Base-by-base conservation (phyloP, 2,888 invertebrate genomes). In the Orthosia gracilis region DNA sequence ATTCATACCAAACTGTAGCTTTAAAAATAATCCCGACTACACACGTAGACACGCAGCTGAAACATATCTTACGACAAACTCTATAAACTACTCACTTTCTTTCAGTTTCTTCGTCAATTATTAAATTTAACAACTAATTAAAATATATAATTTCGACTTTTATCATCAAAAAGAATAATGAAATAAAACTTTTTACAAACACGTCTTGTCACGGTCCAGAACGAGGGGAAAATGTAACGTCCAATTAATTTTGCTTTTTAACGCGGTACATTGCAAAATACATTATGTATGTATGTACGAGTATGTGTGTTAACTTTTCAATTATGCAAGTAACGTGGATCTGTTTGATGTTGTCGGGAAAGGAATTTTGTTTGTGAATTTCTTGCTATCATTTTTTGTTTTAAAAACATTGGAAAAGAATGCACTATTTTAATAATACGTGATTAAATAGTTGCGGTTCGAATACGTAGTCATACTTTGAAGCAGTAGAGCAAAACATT, bases 201-300 rank as follows among this genome's bases (percentile, higher is more conserved):
- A 92, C 93, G 92, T 92, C 92, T 88, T 88, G 90, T 93, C 90
- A 92, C 93, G 92, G 92, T 93, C 90, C 88, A 87, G 85, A 90
- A 90, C 91, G 88, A 90, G 88, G 88, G 90, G 91, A 90, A 93
- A 93, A 93, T 94, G 93, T 84, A 87, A 84, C 74, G 89, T 88
- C 83, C 88, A 91, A 91, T 91, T 92, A 91, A 87, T 88, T 89
- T 78, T 72, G 73, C 88, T 89, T 89, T 89, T 91, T 89, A 89
- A 89, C 81, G 83, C 78, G 70, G 71, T 82, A 63, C 74, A 74
- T 91, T 90, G 88, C 91, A 85, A 89, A 91, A 92, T 78, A 76
- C 72, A 80, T 87, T 87, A 80, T 75, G 85, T 81, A 85, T 73
- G 67, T 71, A 85, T 80, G 73, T 62, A 47, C n/a, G 62, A 61